Base-by-base conservation (phyloP, 1,140 invertebrate species). In the Drosophila teissieri region DNA sequence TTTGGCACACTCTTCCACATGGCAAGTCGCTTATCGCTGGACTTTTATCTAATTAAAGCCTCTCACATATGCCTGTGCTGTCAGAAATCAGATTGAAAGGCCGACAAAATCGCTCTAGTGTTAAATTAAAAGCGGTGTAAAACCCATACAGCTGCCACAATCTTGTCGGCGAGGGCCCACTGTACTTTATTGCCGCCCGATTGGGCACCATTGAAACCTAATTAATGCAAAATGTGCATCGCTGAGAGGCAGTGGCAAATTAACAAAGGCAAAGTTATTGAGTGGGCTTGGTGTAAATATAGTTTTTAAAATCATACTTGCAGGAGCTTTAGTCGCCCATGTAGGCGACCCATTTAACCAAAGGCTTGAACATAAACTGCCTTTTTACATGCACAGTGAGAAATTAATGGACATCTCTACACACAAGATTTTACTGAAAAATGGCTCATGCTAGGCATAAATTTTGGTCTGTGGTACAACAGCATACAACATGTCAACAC, bases 51-150 rank as follows among this genome's bases (percentile, higher is more conserved):
- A 89, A 77, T 73, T 78, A 70, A 76, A 75, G 58, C 57, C 54
- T 62, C 54, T 62, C 39, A 55, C 60, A 49, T 62, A 60, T 64
- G 60, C 39, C 39, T 48, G 39, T 34, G 45, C 34, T 45, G 37
- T 37, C 52, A 61, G 63, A 79, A 70, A 88, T 83, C 84, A 80
- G 83, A 88, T 88, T 83, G 64, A 46, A 46, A 31, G 37, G n/a
- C 83, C 83, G 69, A 70, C 84, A 74, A 89, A 88, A 89, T 89
- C 83, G 83, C 15, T 88, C 80, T 88, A 80, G 72, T 88, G 83
- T 88, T 88, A 88, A 88, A 88, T 88, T 88, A 77, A 67, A 63
- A 73, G 44, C 36, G 57, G 36, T 22, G 37, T 36, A 49, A 46
- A 44, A 31, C 34, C 19, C 2, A 1, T 4, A 73, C n/a, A 22